These are phyloP conservation scores for Peromyscus maniculatus DNA, from an alignment of 2,113 vertebrate genomes.

Conservation along the genomic window DNA sequence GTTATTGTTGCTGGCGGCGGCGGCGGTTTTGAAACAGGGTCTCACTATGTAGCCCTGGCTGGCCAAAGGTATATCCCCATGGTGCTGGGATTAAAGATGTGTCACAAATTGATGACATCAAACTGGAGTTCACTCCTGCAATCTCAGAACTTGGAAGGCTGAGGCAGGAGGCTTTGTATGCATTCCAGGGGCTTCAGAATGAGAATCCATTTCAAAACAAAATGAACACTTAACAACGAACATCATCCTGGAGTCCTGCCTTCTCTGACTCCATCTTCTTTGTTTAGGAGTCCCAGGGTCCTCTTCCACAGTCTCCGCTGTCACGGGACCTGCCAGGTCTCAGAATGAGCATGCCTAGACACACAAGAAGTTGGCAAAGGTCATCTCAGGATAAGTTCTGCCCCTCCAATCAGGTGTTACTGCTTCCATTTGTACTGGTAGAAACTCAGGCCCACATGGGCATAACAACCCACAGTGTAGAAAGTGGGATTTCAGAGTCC, in stretches of 20 bases:
- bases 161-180: not conserved
- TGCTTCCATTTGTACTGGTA: not conserved
- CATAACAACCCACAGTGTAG: not conserved
- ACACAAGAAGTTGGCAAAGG: not conserved
- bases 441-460: not conserved
- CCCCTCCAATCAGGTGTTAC: not conserved
- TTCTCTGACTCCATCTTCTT: not conserved
- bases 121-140: not conserved
- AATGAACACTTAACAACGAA: not conserved
- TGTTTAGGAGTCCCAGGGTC: no score
- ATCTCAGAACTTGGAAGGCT: not conserved
- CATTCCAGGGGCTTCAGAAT: not conserved
- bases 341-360: not conserved
- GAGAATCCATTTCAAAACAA: not conserved
- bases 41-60: not conserved
- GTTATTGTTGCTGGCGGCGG: not conserved
- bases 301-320: not conserved
- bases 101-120: not conserved
- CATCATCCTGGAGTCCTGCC: not conserved
- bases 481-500: not conserved
- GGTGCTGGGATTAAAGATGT: not conserved
- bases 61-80: not conserved
- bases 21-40: not conserved
- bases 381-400: not conserved
- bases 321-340: not conserved